Conservation (phyloP, 35 echinoderm and acorn worm genomes). For the Ophioderma brevispina region DNA sequence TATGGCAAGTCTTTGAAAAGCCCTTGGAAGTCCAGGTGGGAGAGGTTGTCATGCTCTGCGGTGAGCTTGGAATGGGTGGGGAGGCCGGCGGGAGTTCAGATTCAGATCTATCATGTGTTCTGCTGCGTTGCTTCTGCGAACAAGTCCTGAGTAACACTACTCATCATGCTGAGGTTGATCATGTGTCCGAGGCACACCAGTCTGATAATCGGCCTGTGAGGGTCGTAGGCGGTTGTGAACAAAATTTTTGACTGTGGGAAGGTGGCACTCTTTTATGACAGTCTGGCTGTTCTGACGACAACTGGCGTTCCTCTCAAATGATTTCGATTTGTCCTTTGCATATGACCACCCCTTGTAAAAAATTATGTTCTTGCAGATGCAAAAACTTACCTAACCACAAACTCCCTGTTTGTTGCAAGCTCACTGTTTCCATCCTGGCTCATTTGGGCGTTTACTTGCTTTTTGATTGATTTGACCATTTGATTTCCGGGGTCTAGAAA, state of each 20-base stretch:
- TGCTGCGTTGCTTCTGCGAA: background rate
- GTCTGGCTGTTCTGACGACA: background rate
- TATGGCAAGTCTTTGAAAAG: background rate
- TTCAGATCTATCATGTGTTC: background rate
- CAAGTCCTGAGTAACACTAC: background rate
- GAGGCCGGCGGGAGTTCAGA: background rate
- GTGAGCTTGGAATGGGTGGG: background rate
- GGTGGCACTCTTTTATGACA: no score
- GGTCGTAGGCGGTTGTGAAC: background rate
- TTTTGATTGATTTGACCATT: no score
- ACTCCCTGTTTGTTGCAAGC: background rate
- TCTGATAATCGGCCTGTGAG: background rate
- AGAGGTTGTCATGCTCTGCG: background rate
- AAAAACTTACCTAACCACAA: background rate
- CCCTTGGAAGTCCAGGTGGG: background rate
- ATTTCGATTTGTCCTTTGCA: background rate
- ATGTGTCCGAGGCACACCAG: background rate
- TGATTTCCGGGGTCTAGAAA: no score
- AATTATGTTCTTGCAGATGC: background rate
- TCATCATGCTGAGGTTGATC: background rate
- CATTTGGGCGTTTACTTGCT: no score
- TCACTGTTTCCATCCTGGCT: no score
- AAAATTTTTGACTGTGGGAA: no score
- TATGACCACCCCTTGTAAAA: background rate
- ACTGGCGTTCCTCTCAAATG: background rate